These are phyloP conservation scores for Gisinianus flammeolus DNA, from an alignment of 2,888 invertebrate species.

Conservation along the genomic window DNA sequence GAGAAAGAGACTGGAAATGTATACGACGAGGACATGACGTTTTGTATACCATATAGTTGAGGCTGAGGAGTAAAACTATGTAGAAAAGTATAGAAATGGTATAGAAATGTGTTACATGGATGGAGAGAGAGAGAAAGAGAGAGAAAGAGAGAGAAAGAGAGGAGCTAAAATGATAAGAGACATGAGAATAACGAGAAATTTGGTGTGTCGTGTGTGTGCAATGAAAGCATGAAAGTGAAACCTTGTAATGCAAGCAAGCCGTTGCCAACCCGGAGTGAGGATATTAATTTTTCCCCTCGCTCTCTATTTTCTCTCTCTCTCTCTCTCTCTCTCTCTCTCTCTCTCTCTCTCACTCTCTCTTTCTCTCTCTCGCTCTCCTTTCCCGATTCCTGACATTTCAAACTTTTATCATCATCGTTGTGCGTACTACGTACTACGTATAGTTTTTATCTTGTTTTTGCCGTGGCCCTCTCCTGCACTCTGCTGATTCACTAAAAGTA, in stretches of 20 bases:
- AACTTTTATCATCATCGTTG: conserved; percentile 12
- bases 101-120: background rate
- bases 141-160: background rate
- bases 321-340: background rate
- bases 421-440: background rate
- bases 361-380: background rate
- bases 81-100: background rate
- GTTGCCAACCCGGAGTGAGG: conserved; percentile 16
- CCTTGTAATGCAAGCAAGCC: conserved; percentile 13
- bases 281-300: conserved; percentile 27
- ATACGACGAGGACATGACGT: too few relatives aligned
- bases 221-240: background rate
- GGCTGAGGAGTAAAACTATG: too few relatives aligned
- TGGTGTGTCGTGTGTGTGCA: background rate
- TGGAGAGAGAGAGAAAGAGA: background rate
- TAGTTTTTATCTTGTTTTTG: conserved; percentile 3
- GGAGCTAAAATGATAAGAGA: background rate
- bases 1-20: background rate
- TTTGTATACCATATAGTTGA: too few relatives aligned
- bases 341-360: background rate
- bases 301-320: background rate
- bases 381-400: conserved; percentile 6
- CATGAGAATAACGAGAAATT: background rate
- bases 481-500: background rate
- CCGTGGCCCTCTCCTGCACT: background rate